phyloP scores from a whole-genome alignment of 2,888 invertebrate genomes.

The Chloroclystis v-ata region DNA sequence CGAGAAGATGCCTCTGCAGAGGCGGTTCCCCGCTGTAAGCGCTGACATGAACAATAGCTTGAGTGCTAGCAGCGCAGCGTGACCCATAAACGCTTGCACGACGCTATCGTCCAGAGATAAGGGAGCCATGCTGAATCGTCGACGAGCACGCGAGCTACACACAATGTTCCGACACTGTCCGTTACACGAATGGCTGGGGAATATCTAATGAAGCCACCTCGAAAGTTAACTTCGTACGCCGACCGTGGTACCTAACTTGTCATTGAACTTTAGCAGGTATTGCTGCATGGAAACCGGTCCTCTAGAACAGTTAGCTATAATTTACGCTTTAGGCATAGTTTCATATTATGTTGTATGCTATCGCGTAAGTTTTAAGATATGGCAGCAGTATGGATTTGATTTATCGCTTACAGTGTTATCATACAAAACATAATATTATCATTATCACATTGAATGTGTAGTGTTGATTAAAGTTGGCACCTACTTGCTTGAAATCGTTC shows the following conservation, averaged over 20 bases:
- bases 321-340: no score
- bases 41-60: slow-evolving; percentile 47
- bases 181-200: slow-evolving; percentile 11
- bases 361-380: no score
- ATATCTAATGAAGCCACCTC: slow-evolving; percentile 8
- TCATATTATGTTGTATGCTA: no score
- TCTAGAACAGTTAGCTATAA: no score
- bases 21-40: slow-evolving; percentile 45
- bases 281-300: no score
- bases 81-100: slow-evolving; percentile 57
- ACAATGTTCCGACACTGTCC: slow-evolving; percentile 12
- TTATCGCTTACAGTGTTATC: no score
- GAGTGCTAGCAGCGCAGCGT: slow-evolving; percentile 56
- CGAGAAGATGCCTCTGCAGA: slow-evolving; percentile 45
- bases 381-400: no score
- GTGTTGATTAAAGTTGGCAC: no score
- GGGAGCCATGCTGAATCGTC: slow-evolving; percentile 37
- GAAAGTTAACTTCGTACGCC: no score
- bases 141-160: slow-evolving; percentile 16
- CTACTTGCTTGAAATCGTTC: no score
- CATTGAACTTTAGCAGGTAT: not conserved
- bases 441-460: no score
- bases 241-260: not conserved
- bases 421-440: no score
- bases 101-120: slow-evolving; percentile 42